Percentiles rank a stretch among this genome's conserved stretches.
These are phyloP conservation scores for Aythya baeri DNA, from an alignment of 2,113 vertebrate genomes.

Conservation along the genomic window DNA sequence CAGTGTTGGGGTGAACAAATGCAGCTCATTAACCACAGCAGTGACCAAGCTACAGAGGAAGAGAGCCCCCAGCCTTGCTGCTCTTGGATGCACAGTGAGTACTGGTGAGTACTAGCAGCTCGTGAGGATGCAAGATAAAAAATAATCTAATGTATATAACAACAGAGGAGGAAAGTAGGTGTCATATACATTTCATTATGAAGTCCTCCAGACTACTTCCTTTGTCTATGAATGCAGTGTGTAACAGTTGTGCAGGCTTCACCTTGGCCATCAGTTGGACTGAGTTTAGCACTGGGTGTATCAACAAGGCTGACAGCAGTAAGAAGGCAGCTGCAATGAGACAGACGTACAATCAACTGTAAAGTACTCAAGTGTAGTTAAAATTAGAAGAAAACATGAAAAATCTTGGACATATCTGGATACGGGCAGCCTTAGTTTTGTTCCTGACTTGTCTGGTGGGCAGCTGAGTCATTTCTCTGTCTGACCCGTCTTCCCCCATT, in stretches of 20 bases:
- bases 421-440: background rate
- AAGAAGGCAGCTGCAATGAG: background rate
- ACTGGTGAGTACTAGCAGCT: rapidly evolving
- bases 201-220: background rate
- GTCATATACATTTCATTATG: background rate
- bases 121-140: background rate
- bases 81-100: background rate
- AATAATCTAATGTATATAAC: background rate
- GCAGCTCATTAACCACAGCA: background rate
- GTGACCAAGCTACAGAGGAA: background rate
- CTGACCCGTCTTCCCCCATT: background rate
- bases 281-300: background rate
- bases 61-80: background rate
- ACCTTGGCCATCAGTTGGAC: background rate
- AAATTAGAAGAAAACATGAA: background rate
- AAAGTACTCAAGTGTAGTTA: background rate
- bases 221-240: background rate
- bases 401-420: background rate
- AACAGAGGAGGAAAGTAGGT: background rate
- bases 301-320: background rate
- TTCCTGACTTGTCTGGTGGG: background rate
- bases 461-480: background rate
- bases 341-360: background rate
- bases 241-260: background rate
- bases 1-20: background rate